Evolutionary conservation across 2,797 vertebrate genomes (phyloP).

Genomic region (Myotis pilosus): DNA sequence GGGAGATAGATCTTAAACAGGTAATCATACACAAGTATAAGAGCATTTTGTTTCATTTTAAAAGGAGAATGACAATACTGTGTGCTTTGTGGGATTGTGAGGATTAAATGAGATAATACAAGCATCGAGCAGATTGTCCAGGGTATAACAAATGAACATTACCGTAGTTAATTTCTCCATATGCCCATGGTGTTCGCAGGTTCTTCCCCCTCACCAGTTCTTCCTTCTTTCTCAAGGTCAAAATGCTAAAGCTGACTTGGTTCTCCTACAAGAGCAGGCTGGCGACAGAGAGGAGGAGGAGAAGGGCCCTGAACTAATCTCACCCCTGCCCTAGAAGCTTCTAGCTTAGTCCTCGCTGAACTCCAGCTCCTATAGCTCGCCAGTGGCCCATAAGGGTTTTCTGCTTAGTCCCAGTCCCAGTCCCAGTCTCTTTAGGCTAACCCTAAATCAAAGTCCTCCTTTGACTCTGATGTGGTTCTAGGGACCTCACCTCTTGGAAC

Average conservation of each 20-base stretch:
- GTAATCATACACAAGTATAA: constrained; percentile 4
- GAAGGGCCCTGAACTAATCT: background rate
- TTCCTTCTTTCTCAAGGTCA: background rate
- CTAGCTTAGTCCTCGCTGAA: background rate
- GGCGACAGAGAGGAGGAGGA: background rate
- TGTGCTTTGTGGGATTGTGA: background rate
- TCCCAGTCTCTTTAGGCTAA: background rate
- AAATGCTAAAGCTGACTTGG: constrained; percentile 32
- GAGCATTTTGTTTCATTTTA: constrained; percentile 38
- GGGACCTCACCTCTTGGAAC: background rate
- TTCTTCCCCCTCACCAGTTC: background rate
- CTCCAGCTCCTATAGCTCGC: background rate
- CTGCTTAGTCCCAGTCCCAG: background rate
- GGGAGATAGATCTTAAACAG: constrained; percentile 3
- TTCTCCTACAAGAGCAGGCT: background rate
- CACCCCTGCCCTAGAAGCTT: background rate
- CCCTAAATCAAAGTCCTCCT: background rate
- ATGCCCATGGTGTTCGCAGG: background rate
- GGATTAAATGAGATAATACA: constrained; percentile 17
- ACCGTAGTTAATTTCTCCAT: background rate
- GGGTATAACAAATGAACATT: background rate
- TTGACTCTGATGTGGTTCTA: background rate
- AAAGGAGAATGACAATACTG: constrained; percentile 2
- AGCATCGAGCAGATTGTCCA: background rate
- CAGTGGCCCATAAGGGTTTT: background rate